Evolutionary conservation across 2,888 invertebrate genomes (phyloP).

Genomic region (Gibbula magus): DNA sequence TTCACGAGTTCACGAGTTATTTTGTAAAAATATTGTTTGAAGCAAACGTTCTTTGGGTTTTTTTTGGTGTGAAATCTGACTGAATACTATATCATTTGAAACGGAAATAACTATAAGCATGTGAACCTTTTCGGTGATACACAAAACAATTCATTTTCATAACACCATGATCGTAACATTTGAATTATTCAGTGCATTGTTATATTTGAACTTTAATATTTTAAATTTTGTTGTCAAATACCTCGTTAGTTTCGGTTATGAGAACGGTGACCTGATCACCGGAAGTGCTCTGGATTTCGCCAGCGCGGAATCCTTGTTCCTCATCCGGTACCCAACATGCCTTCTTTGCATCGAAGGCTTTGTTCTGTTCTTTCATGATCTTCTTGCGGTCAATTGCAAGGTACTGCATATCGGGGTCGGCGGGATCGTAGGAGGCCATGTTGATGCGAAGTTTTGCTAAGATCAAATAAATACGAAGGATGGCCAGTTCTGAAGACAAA

Average conservation of each 20-base stretch:
- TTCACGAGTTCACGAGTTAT: no score
- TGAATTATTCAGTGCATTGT: no score
- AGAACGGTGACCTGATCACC: conserved; percentile 96
- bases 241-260: conserved; percentile 57
- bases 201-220: no score
- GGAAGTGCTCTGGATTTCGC: conserved; percentile 53
- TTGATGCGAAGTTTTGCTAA: neutral
- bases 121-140: no score
- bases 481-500: no score
- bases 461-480: neutral
- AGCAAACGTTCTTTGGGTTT: no score
- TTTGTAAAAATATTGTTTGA: no score
- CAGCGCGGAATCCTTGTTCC: conserved; percentile 90
- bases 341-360: conserved; percentile 83
- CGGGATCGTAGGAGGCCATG: conserved; percentile 36
- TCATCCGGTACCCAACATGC: conserved; percentile 99
- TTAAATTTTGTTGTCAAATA: neutral
- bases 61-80: no score
- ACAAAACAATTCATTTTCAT: no score
- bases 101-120: no score
- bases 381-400: conserved; percentile 70
- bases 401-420: conserved; percentile 70
- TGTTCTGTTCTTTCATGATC: conserved; percentile 65
- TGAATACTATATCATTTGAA: no score
- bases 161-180: no score